Conservation (phyloP, 2,797 vertebrate species). For the Bryconaethiops microstoma region DNA sequence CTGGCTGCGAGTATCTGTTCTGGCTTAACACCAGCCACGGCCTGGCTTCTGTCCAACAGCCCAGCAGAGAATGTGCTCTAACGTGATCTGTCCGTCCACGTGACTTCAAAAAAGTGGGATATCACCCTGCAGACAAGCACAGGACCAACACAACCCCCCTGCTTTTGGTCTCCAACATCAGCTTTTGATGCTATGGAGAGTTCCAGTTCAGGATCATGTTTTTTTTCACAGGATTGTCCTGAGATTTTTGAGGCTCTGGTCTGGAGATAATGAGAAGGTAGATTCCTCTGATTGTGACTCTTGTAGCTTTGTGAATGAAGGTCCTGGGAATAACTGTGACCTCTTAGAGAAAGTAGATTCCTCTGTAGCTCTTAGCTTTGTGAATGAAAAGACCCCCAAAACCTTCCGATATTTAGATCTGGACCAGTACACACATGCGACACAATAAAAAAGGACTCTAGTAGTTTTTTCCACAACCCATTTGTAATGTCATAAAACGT, state of each 20-base stretch:
- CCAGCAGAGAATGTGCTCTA: background rate
- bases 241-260: too few species aligned
- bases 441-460: background rate
- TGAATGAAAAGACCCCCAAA: background rate
- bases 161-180: background rate
- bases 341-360: background rate
- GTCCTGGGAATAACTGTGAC: too few species aligned
- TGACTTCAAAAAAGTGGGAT: background rate
- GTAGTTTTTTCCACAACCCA: background rate
- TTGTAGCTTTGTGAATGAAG: background rate
- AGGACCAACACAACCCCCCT: too few species aligned
- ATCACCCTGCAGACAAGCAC: background rate
- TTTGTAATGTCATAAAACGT: background rate
- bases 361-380: background rate
- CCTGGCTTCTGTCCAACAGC: constrained; percentile 8
- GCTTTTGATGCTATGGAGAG: background rate
- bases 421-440: background rate
- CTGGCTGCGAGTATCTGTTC: constrained; percentile 80
- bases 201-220: too few species aligned
- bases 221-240: too few species aligned
- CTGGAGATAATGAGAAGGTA: too few species aligned
- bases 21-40: constrained; percentile 57
- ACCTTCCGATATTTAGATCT: background rate
- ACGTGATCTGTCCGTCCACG: background rate
- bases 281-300: background rate